Percentiles rank a stretch among this genome's conserved stretches.
Evolutionary conservation across 2,113 vertebrate species (phyloP).

Genomic region (Brachyhypopomus gauderio): DNA sequence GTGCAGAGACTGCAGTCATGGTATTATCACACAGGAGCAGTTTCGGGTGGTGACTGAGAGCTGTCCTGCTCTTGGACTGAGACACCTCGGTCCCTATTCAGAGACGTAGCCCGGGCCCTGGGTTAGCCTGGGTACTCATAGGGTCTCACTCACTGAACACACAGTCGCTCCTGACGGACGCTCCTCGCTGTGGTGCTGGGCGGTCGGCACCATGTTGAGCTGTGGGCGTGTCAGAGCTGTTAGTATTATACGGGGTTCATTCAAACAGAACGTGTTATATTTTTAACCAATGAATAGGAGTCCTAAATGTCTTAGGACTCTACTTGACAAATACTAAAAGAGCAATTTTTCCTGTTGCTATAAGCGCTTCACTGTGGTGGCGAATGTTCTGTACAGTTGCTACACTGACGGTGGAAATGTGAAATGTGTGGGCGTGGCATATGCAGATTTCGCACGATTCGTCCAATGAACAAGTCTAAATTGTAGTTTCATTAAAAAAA

Average conservation of each 20-base stretch:
- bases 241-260: too few relatives aligned
- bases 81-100: neutral
- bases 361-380: neutral
- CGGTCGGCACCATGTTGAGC: too few relatives aligned
- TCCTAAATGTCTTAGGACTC: neutral
- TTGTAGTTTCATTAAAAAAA: neutral
- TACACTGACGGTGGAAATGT: neutral
- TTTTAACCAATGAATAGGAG: neutral
- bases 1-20: neutral
- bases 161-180: too few relatives aligned
- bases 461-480: neutral
- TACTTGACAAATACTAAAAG: constrained; percentile 1
- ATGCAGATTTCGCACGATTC: neutral
- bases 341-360: neutral
- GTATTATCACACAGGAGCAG: neutral
- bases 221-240: too few relatives aligned
- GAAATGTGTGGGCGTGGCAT: constrained; percentile 3
- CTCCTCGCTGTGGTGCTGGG: too few relatives aligned
- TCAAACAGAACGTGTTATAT: too few relatives aligned
- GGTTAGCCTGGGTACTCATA: too few relatives aligned
- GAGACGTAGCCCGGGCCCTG: too few relatives aligned
- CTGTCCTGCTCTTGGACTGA: constrained; percentile 23
- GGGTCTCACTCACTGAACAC: too few relatives aligned
- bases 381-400: neutral
- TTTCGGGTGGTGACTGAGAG: constrained; percentile 8